A percentile compares a stretch with the other conserved stretches of the same genome.
Evolutionary conservation across 1,140 invertebrate species (phyloP).

Genomic region (Magallana gigas): DNA sequence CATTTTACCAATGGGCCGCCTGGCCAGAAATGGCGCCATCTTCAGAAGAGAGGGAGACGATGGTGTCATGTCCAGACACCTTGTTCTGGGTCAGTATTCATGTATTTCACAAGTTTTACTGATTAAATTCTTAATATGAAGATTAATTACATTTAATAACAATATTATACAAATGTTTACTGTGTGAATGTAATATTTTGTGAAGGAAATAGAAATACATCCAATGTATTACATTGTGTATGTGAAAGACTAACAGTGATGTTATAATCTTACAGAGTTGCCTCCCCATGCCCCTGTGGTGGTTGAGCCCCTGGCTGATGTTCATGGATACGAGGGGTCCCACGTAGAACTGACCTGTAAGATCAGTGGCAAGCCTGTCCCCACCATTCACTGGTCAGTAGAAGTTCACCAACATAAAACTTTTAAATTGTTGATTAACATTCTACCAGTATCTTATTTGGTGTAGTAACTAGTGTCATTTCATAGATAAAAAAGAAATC

Average conservation of each 20-base stretch:
- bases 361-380: conserved; percentile 73
- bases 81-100: conserved; percentile 73
- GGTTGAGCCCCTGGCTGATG: conserved; percentile 68
- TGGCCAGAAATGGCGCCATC: conserved; percentile 76
- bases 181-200: too few relatives aligned
- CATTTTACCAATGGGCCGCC: conserved; percentile 75
- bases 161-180: too few relatives aligned
- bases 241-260: too few relatives aligned
- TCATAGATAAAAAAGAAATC: too few relatives aligned
- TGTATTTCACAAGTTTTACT: not conserved
- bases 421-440: too few relatives aligned
- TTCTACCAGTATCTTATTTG: too few relatives aligned
- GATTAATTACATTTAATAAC: too few relatives aligned
- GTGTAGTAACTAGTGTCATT: too few relatives aligned
- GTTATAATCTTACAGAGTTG: conserved; percentile 66
- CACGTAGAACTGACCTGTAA: conserved; percentile 74
- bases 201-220: too few relatives aligned
- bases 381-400: conserved; percentile 75
- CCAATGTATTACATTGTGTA: too few relatives aligned
- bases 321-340: conserved; percentile 74
- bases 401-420: not conserved
- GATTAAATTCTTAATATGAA: too few relatives aligned
- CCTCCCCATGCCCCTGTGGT: conserved; percentile 75
- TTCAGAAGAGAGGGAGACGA: conserved; percentile 74
- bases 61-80: conserved; percentile 75